Evolutionary conservation across 2,888 invertebrate species (phyloP).

Genomic region (Malachius bipustulatus): DNA sequence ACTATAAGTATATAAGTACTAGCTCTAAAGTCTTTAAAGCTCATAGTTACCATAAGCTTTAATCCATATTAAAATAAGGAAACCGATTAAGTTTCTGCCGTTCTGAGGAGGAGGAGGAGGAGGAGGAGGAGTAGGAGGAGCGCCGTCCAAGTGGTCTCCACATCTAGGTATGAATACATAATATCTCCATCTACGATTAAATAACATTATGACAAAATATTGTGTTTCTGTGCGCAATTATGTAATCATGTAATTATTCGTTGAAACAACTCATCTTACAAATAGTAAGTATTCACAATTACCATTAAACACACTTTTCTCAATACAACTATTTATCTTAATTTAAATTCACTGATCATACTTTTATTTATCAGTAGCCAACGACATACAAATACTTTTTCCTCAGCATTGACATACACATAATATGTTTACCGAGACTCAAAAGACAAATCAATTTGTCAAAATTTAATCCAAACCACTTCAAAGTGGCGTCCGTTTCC

Average conservation of each 20-base stretch:
- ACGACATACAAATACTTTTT: conserved; percentile 3
- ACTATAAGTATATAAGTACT: too few species aligned
- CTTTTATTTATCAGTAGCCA: too few species aligned
- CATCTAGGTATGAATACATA: conserved; percentile 12
- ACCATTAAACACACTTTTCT: background rate
- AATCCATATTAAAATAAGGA: conserved; percentile 8
- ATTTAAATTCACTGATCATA: background rate
- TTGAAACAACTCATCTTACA: conserved; percentile 2
- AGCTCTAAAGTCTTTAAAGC: conserved; percentile 22
- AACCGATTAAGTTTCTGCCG: conserved; percentile 19
- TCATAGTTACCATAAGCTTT: conserved; percentile 25
- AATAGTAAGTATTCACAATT: conserved; percentile 4
- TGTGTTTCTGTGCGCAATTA: conserved; percentile 8
- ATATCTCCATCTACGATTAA: conserved; percentile 13
- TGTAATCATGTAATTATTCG: conserved; percentile 6
- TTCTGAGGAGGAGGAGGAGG: conserved; percentile 4
- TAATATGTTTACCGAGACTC: conserved; percentile 1
- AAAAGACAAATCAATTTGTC: conserved; percentile 4
- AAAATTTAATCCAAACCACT: conserved; percentile 6
- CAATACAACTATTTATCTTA: conserved; percentile 1
- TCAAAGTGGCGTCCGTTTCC: conserved; percentile 22
- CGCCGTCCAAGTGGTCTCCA: too few species aligned
- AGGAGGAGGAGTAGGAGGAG: too few species aligned
- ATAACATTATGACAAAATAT: conserved; percentile 12
- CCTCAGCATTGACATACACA: background rate